These are phyloP conservation scores for Monodelphis domestica DNA, from an alignment of 2,797 vertebrate genomes.

Conservation along the genomic window DNA sequence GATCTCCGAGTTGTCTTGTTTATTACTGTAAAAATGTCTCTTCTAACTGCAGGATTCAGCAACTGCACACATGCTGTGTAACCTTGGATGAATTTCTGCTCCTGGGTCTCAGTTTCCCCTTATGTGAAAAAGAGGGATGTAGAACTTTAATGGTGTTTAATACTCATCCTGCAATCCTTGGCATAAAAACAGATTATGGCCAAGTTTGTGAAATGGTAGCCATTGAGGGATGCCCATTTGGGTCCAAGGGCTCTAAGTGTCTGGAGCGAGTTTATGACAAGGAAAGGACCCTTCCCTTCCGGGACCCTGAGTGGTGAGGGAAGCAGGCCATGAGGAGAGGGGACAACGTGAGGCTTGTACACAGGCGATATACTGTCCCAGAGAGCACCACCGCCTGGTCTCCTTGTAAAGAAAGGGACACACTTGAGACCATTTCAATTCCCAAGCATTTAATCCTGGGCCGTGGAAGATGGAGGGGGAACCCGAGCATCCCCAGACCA, in stretches of 20 bases:
- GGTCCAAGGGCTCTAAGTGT: slow-evolving; percentile 9
- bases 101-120: background rate
- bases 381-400: no score
- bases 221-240: background rate
- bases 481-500: background rate
- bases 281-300: background rate
- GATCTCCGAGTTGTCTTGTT: background rate
- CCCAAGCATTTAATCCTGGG: slow-evolving; percentile 68
- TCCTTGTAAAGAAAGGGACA: background rate
- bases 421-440: slow-evolving; percentile 18
- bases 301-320: background rate
- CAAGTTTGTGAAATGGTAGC: background rate
- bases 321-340: background rate
- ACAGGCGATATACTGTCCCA: rapidly evolving
- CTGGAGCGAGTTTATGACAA: background rate
- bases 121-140: background rate
- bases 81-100: background rate
- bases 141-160: background rate
- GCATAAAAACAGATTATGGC: background rate
- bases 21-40: background rate
- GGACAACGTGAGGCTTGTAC: rapidly evolving
- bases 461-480: background rate
- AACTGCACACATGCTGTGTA: background rate
- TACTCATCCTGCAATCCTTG: background rate
- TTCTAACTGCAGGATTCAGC: background rate